Evolutionary conservation across 2,113 vertebrate species (phyloP), one percentile per base, ranked within the genome.

Genomic region (Sakesphorus luctuosus): DNA sequence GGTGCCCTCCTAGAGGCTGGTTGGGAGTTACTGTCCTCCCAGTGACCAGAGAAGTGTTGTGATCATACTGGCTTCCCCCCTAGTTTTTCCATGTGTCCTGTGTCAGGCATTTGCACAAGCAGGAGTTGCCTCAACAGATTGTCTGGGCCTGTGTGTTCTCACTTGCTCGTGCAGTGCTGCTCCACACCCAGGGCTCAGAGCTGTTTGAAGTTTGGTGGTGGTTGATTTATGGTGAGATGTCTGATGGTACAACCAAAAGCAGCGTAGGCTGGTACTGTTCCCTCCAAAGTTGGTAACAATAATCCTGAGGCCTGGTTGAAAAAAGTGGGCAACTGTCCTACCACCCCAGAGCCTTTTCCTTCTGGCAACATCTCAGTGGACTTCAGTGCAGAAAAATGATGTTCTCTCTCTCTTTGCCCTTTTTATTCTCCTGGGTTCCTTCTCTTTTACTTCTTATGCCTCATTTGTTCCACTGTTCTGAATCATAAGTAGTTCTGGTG

Each of bases 401-500:
- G 18, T 66, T 77, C 67, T 83, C 36, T 71, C 3, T 94, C 68
- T 92, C 63, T 83, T 56, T 69, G 13, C 29, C 26, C 5, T 19
- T 67, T 67, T 67, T 65, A 62, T n/a, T 50, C 56, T 59, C 24
- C 4, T 79, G 49, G 15, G 5, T 87, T 89, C 47, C 59, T 94
- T 87, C 59, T 91, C 43, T 91, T 85, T 93, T 83, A 68, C 68
- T 65, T 96, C 68, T 61, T 80, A 15, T 65, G 65, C 43, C 28
- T 93, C 58, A 67, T 86, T 86, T 84, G 19, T 90, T 75, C 65
- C 28, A 20, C 38, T 86, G 79, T 46, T 90, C 65, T 90, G 85
- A 88, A 81, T 71, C 35, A 85, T 73, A 87, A 95, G 66, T 73
- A 63, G 55, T 80, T 93, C 50, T 88, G 65, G 65, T 77, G 61